Evolutionary conservation across 2,797 vertebrate species (phyloP), one percentile per base, ranked within the genome.

Genomic region (Lacerta viridis): DNA sequence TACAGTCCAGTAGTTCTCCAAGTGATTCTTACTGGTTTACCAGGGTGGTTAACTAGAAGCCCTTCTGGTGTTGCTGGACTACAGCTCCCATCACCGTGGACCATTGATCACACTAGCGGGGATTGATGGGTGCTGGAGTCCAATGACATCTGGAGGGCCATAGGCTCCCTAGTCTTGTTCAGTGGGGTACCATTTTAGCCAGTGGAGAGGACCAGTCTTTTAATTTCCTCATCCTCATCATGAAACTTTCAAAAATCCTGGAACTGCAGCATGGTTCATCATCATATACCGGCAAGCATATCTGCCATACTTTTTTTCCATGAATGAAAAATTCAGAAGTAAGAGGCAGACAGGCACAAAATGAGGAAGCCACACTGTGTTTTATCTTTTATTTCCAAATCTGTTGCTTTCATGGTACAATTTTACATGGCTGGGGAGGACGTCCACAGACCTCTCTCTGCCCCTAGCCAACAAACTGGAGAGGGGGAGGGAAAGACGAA

Each of bases 311-410:
- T 41, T 72, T 61, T 46, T 9, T 9, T 2, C 20, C 43, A 55
- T 41, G 46, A 50, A 66, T 8, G 36, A 78, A 50, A 77, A 20
- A 39, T 55, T 36, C 13, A 69, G 66, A 43, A 29, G 81, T 3
- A 69, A 69, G 64, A 61, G 39, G 27, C 8, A 27, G 1, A 0
- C 0, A 83, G 39, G 50, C 23, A 61, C 33, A 29, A 15, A 17
- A 0, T 36, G 41, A 77, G n/a, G 84, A 77, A 89, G 33, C 8
- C 79, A 89, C 64, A 46, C 1, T 27, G 68, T 36, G 8, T 95
- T 97, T 97, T 95, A 95, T 96, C 97, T 95, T 97, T 97, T 97
- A 97, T 97, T 97, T 97, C 94, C 96, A 97, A 97, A 97, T 96
- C 96, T 95, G 96, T 95, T 7, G 93, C 95, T 96, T 97, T 96